Percentiles rank a stretch among this genome's conserved stretches.
Conservation (phyloP, 2,113 vertebrate species). For the Vombatus ursinus region DNA sequence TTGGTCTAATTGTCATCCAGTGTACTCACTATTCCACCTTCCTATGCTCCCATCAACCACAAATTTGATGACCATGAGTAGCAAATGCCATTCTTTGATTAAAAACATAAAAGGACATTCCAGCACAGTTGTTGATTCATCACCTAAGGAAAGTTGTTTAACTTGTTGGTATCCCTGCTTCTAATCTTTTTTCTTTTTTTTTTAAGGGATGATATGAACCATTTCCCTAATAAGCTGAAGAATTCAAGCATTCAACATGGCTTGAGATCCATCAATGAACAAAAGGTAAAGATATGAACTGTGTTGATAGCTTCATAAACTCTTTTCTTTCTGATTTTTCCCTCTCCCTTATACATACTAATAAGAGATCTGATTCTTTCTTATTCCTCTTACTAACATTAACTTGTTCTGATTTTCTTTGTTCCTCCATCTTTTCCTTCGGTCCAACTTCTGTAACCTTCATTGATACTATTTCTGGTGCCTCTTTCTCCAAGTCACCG, state of each 20-base stretch:
- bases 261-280: not conserved
- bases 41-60: not conserved
- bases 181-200: not conserved
- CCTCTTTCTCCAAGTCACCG: not conserved
- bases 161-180: not conserved
- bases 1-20: not conserved
- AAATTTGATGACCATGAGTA: not conserved
- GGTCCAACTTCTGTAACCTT: not conserved
- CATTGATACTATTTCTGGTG: not conserved
- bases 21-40: not conserved
- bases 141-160: not conserved
- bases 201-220: not conserved
- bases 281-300: not conserved
- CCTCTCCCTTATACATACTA: not conserved
- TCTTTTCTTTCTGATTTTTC: not conserved
- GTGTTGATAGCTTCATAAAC: not conserved
- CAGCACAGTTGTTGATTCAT: not conserved
- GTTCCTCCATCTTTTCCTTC: not conserved
- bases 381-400: not conserved
- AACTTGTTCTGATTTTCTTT: not conserved
- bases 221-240: not conserved
- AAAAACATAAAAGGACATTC: not conserved
- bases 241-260: not conserved
- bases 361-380: not conserved
- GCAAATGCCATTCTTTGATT: not conserved